Percentiles rank a stretch among this genome's conserved stretches.
Conservation (phyloP, 2,113 vertebrate genomes). For the Quiscalus mexicanus region DNA sequence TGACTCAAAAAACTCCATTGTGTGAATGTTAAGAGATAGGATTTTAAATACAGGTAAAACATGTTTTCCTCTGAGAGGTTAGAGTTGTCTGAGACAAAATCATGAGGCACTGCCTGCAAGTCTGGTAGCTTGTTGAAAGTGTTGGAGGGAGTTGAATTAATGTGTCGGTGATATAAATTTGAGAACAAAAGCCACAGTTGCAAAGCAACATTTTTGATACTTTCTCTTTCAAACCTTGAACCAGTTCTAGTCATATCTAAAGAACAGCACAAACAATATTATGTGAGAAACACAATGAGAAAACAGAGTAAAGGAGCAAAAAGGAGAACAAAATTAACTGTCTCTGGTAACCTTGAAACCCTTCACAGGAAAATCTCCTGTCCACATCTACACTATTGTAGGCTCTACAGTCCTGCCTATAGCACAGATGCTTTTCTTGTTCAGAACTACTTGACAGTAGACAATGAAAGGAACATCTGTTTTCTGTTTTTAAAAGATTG, state of each 20-base stretch:
- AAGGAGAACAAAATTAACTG: background rate
- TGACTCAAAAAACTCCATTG: background rate
- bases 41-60: background rate
- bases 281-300: background rate
- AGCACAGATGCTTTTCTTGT: background rate
- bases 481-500: background rate
- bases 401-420: background rate
- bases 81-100: background rate
- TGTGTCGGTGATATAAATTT: background rate
- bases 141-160: background rate
- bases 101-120: background rate
- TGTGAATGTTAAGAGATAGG: background rate
- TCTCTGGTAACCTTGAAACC: background rate
- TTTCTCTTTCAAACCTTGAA: background rate
- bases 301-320: background rate
- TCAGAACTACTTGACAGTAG: background rate
- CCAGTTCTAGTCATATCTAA: background rate
- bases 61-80: background rate
- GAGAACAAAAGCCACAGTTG: background rate
- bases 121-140: background rate
- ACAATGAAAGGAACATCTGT: background rate
- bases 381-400: background rate
- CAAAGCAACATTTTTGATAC: background rate
- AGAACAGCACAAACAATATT: background rate
- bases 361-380: background rate